A percentile compares a stretch with the other conserved stretches of the same genome.
phyloP scores from a whole-genome alignment of 2,888 invertebrate species.

The Caenorhabditis macrosperma region DNA sequence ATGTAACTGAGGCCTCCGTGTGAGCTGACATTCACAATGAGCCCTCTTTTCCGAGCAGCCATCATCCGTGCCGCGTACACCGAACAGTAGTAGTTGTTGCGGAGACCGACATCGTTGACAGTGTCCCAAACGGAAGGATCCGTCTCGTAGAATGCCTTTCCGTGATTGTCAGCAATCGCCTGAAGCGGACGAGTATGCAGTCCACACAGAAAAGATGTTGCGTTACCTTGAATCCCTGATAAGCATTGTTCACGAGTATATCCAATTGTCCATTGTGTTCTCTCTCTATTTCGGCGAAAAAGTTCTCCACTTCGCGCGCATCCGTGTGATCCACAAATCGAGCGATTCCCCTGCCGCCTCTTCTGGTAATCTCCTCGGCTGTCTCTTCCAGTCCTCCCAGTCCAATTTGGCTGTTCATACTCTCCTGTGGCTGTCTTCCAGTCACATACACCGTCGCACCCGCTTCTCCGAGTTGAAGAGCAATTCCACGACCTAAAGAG shows the following conservation, averaged over 20 bases:
- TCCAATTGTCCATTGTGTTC: conserved; percentile 60
- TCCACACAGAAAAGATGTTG: too few species aligned
- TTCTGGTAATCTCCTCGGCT: conserved; percentile 61
- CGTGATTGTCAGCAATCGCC: conserved; percentile 69
- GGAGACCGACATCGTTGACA: conserved; percentile 69
- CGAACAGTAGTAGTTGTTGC: conserved; percentile 82
- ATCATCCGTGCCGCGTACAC: conserved; percentile 80
- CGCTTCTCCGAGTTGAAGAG: conserved; percentile 70
- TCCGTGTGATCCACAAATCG: conserved; percentile 62
- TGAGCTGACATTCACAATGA: conserved; percentile 82
- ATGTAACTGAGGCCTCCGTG: conserved; percentile 81
- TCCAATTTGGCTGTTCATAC: conserved; percentile 51
- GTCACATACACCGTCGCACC: conserved; percentile 73
- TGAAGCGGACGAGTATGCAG: conserved; percentile 18
- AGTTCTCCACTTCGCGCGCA: conserved; percentile 63
- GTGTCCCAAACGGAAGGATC: conserved; percentile 81
- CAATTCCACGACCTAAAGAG: conserved; percentile 67
- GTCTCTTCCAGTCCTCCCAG: conserved; percentile 44
- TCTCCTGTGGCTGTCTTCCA: conserved; percentile 61
- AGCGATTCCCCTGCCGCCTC: conserved; percentile 65
- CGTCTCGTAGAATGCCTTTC: conserved; percentile 80
- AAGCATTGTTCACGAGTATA: conserved; percentile 72
- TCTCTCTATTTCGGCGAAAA: conserved; percentile 58
- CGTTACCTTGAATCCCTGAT: conserved; percentile 63
- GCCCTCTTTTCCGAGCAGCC: conserved; percentile 80